These are phyloP conservation scores for Pelobates fuscus DNA, from an alignment of 2,113 vertebrate genomes.

Conservation along the genomic window DNA sequence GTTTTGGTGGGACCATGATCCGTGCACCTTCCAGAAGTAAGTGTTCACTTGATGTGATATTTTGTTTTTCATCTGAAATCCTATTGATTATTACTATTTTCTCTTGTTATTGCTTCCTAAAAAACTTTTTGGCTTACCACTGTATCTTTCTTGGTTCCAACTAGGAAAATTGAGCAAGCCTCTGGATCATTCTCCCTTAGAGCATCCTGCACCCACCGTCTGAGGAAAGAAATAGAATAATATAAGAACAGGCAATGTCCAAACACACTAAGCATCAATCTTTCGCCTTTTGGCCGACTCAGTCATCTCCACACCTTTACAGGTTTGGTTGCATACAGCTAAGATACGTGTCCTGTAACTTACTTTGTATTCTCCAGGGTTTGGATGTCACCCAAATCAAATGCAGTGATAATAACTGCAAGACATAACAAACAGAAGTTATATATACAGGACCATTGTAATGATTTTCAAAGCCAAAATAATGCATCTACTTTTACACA, in stretches of 20 bases:
- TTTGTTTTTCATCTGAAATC: no score
- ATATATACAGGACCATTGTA: no score
- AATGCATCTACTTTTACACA: no score
- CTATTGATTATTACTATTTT: no score
- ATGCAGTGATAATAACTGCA: conserved; percentile 75
- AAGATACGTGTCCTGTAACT: conserved; percentile 58
- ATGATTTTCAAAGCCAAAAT: no score
- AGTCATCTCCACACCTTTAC: no score
- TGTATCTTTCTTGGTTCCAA: conserved; percentile 88
- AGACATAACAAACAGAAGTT: conserved; percentile 43
- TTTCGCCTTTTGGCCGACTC: no score
- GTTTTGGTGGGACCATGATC: no score
- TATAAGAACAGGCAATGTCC: conserved; percentile 1
- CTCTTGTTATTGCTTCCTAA: background rate
- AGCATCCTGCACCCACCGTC: conserved; percentile 86
- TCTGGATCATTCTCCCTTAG: conserved; percentile 81
- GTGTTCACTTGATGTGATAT: no score
- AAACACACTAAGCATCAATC: background rate
- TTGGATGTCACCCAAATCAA: conserved; percentile 73
- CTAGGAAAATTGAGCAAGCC: conserved; percentile 80
- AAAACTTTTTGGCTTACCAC: conserved; percentile 68
- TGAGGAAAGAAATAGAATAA: conserved; percentile 53
- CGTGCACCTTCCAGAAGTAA: no score
- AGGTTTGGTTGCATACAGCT: no score
- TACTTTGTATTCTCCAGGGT: conserved; percentile 85